A percentile compares a stretch with the other conserved stretches of the same genome.
phyloP scores from a whole-genome alignment of 2,797 vertebrate species.

The Staurois parvus region DNA sequence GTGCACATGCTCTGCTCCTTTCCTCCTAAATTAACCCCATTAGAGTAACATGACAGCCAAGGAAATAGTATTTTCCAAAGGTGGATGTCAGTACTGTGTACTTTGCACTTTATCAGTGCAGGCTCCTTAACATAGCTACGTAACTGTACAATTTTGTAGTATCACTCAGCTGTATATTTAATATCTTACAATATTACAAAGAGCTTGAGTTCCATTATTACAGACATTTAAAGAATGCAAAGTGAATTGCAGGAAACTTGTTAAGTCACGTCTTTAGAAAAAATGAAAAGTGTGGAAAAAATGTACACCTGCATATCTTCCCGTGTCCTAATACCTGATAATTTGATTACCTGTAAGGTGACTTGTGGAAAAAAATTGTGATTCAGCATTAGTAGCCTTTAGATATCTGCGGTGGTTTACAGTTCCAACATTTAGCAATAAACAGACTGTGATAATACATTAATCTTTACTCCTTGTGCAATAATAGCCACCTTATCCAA shows the following conservation, averaged over 20 bases:
- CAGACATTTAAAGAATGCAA: conserved; percentile 38
- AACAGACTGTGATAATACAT: not conserved
- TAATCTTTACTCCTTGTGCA: conserved; percentile 3
- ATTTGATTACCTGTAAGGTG: not conserved
- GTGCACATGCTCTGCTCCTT: too few relatives aligned
- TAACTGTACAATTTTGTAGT: not conserved
- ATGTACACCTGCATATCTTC: conserved; percentile 24
- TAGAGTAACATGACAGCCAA: too few relatives aligned
- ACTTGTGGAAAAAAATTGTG: not conserved
- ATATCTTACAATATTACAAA: not conserved
- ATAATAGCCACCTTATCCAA: not conserved
- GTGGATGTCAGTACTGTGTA: not conserved
- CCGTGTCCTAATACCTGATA: not conserved
- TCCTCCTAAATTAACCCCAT: too few relatives aligned
- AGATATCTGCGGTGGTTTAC: conserved; percentile 12
- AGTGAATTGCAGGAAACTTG: not conserved
- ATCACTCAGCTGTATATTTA: too few relatives aligned
- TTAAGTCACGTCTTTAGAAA: conserved; percentile 33
- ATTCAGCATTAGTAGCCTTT: conserved; percentile 1
- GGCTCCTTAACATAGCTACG: not conserved
- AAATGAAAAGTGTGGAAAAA: not conserved
- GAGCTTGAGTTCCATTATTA: not conserved
- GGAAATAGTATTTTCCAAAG: too few relatives aligned
- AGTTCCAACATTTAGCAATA: not conserved
- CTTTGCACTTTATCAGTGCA: not conserved